Conservation (phyloP, 2,797 vertebrate genomes). For the Protonibea diacanthus region DNA sequence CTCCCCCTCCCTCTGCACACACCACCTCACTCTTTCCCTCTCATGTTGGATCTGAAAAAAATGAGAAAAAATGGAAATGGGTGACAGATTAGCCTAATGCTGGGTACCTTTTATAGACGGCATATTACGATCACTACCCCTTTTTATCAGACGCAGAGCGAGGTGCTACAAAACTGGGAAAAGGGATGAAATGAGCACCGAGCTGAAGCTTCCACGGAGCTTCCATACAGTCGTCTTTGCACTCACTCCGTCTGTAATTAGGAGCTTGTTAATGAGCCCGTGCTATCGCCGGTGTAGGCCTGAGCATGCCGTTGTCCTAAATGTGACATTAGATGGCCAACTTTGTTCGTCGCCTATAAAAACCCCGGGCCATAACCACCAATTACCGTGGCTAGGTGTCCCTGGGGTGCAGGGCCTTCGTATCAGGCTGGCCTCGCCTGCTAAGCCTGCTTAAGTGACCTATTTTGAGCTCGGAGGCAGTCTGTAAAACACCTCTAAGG, state of each 20-base stretch:
- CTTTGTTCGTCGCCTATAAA: constrained; percentile 72
- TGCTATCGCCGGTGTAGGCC: background rate
- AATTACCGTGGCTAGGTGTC: constrained; percentile 80
- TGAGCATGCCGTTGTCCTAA: constrained; percentile 68
- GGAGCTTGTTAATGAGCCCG: constrained; percentile 78
- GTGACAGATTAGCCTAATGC: constrained; percentile 94
- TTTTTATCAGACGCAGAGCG: constrained; percentile 83
- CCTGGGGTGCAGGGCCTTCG: constrained; percentile 62
- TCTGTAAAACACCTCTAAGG: constrained; percentile 83
- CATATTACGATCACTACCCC: constrained; percentile 83
- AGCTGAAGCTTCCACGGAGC: constrained; percentile 1
- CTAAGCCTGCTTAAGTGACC: constrained; percentile 85
- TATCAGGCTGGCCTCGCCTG: constrained; percentile 65
- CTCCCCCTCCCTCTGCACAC: constrained; percentile 13
- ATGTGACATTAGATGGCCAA: constrained; percentile 79
- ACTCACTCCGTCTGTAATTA: constrained; percentile 79
- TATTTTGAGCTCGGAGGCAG: constrained; percentile 78
- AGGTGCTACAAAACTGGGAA: constrained; percentile 15
- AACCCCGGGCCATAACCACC: constrained; percentile 79
- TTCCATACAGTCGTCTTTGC: background rate
- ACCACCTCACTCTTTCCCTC: constrained; percentile 63
- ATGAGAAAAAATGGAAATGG: constrained; percentile 89
- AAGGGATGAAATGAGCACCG: constrained; percentile 17
- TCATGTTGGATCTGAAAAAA: constrained; percentile 60
- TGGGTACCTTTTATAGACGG: constrained; percentile 88